phyloP scores from a whole-genome alignment of 1,140 invertebrate species.

The Diabrotica virgifera region DNA sequence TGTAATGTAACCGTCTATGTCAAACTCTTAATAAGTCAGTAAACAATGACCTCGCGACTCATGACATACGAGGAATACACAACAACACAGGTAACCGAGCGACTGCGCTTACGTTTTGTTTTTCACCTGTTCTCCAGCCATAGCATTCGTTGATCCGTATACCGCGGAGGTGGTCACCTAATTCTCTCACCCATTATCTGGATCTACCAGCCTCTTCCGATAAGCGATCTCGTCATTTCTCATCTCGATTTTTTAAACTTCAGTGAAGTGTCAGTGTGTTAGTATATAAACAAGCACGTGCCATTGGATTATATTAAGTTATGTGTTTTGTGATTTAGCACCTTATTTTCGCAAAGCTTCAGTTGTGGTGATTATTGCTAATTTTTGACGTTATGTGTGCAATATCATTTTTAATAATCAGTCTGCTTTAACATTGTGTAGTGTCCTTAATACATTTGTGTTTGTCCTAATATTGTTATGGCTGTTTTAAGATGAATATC shows the following conservation, averaged over 20 bases:
- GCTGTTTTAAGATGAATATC: neutral
- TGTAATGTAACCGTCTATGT: neutral
- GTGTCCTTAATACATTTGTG: neutral
- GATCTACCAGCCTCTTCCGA: neutral
- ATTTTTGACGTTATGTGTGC: neutral
- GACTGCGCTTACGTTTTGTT: slow-evolving; percentile 27
- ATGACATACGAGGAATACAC: slow-evolving; percentile 24
- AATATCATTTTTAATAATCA: neutral
- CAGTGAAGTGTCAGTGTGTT: neutral
- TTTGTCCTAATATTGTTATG: neutral
- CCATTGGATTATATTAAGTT: neutral
- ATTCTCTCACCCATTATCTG: slow-evolving; percentile 7
- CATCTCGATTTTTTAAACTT: too few species aligned
- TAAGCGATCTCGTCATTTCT: too few species aligned
- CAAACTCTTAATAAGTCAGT: slow-evolving; percentile 21
- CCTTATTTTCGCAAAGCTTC: neutral
- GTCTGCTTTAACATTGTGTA: neutral
- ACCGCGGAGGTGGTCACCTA: slow-evolving; percentile 27
- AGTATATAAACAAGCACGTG: neutral
- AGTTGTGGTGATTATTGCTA: neutral
- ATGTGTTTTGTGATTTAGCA: neutral
- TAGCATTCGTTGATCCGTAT: slow-evolving; percentile 30
- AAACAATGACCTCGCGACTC: slow-evolving; percentile 32
- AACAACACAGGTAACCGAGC: slow-evolving; percentile 18
- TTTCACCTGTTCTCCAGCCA: slow-evolving; percentile 28